Conservation (phyloP, 2,113 vertebrate genomes). For the Lutjanus erythropterus region DNA sequence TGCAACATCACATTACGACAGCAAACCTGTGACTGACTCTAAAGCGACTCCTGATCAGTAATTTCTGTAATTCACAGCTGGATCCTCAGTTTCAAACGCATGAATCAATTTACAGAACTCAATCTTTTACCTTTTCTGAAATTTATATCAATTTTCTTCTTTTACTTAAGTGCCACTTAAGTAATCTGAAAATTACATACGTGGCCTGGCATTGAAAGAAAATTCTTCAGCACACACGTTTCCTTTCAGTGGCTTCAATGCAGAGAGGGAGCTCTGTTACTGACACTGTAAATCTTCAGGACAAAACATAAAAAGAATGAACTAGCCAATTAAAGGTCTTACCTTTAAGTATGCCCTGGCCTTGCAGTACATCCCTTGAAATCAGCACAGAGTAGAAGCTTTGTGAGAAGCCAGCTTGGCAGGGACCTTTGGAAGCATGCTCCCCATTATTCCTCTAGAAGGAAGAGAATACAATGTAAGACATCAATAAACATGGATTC, state of each 20-base stretch:
- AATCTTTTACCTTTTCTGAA: neutral
- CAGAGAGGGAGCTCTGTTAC: constrained; percentile 5
- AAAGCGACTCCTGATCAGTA: neutral
- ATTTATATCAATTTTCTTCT: constrained; percentile 2
- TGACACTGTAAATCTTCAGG: neutral
- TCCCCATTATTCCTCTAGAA: constrained; percentile 84
- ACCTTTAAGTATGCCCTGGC: constrained; percentile 82
- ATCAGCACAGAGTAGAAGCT: constrained; percentile 84
- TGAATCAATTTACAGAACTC: neutral
- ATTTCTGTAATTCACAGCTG: neutral
- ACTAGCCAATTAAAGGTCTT: constrained; percentile 53
- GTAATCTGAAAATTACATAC: neutral
- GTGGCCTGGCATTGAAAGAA: neutral
- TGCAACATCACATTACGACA: neutral
- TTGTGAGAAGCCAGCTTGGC: constrained; percentile 85
- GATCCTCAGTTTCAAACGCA: neutral
- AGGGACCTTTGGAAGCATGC: constrained; percentile 73
- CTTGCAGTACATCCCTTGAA: constrained; percentile 83
- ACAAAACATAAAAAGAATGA: constrained; percentile 31
- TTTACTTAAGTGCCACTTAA: neutral
- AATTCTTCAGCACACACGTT: neutral
- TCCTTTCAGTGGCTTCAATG: constrained; percentile 1
- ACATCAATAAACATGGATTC: constrained; percentile 69
- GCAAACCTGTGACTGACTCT: neutral
- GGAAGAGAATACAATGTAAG: constrained; percentile 61